Evolutionary conservation across 2,113 vertebrate species (phyloP).

Genomic region (Fukomys damarensis): DNA sequence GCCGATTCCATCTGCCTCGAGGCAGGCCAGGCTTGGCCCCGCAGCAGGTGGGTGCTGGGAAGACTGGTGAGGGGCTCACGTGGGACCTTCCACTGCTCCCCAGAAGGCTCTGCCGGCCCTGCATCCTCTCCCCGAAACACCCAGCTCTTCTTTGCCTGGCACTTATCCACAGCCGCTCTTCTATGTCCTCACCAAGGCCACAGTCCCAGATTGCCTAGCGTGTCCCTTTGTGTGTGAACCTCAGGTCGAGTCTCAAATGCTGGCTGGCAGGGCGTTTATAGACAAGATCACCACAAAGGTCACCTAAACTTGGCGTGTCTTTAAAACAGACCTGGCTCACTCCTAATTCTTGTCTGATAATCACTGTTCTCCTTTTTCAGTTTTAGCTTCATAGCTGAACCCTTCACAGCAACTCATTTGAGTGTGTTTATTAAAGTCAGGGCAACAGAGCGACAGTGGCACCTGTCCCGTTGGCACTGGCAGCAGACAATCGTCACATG

Average conservation of each 20-base stretch:
- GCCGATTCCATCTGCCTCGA: accelerated
- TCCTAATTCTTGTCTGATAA: slow-evolving; percentile 74
- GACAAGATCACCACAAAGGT: slow-evolving; percentile 30
- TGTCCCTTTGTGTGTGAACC: no score
- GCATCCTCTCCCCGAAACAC: neutral
- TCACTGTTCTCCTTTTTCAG: neutral
- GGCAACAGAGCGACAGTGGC: neutral
- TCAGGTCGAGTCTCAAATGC: accelerated
- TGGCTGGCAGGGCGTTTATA: neutral
- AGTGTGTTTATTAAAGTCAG: neutral
- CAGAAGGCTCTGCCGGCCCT: no score
- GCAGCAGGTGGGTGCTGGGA: neutral
- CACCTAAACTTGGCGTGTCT: slow-evolving; percentile 69
- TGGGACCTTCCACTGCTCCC: no score
- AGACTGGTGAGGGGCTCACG: neutral
- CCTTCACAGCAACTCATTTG: neutral
- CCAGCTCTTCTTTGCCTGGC: neutral
- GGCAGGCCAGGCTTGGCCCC: no score
- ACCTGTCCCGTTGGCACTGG: accelerated
- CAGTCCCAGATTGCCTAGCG: accelerated
- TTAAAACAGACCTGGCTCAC: slow-evolving; percentile 78
- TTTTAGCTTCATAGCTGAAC: neutral
- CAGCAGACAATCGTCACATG: accelerated
- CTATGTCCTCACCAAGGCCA: neutral
- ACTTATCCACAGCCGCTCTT: neutral